Base-by-base conservation (phyloP, 1,140 invertebrate species). In the Zaprionus africanus region DNA sequence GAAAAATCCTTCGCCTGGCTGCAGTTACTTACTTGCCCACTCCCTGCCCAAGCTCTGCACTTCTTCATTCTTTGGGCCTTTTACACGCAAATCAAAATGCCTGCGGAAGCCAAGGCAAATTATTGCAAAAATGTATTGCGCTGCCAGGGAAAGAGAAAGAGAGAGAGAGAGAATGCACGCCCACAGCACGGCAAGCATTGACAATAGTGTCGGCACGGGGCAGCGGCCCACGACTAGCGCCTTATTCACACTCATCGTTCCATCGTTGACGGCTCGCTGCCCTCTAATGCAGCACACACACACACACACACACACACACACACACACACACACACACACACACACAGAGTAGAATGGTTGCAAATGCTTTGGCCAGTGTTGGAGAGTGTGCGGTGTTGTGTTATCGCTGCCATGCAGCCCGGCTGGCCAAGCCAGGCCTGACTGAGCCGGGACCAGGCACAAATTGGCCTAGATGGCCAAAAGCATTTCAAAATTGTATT, bases 401-500 rank as follows among this genome's bases (percentile, higher is more conserved):
- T 79, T 86, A 87, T 82, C 82, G 83, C 79, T 68, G 71, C 43
- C 59, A 67, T 82, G 76, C 82, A 86, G 83, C 66, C 56, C 13
- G 49, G 57, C 56, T 83, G 82, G 83, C 60, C 56, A 15, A 49
- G 57, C 56, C 38, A 49, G 15, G 78, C 70, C 38, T 41, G 38
- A 41, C 38, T 46, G 41, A 7, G 41, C 59, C 43, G 51, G 36
- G 53, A 61, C 59, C 43, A 46, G 36, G 53, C 68, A 68, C 83
- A 87, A 88, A 87, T 87, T 87, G 83, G 83, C 83, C 84, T 72
- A 72, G 74, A 64, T 70, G 84, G 78, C 64, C 70, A 81, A 83
- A 81, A 78, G 73, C 81, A 76, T 81, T 87, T 76, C 64, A 79
- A 70, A 83, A 88, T 86, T 88, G 77, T 88, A 83, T 88, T 88